Conservation (phyloP, 2,113 vertebrate species). For the Nipponia nippon region DNA sequence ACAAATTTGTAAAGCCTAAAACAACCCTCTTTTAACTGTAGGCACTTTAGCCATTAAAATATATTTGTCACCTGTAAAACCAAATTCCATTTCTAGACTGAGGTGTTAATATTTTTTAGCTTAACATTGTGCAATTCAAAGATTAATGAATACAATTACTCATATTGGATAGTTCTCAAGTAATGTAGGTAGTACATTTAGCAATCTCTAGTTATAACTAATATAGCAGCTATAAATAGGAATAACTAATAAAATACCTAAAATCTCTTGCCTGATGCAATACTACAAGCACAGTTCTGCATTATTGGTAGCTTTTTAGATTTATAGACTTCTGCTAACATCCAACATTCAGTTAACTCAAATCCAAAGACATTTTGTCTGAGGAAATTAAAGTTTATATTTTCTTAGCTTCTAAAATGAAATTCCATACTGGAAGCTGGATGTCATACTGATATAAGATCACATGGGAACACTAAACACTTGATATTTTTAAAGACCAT, state of each 20-base stretch:
- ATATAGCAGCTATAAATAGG: not conserved
- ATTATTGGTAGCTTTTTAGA: not conserved
- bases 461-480: not conserved
- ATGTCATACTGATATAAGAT: not conserved
- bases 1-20: slow-evolving; percentile 25
- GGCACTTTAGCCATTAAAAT: slow-evolving; percentile 11
- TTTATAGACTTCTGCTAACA: not conserved
- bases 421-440: not conserved
- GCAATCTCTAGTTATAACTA: not conserved
- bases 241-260: not conserved
- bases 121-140: not conserved
- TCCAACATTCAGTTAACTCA: not conserved
- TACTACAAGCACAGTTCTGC: not conserved
- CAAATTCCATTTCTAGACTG: slow-evolving; percentile 9
- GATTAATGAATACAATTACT: slow-evolving; percentile 29
- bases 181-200: not conserved
- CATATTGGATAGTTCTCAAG: not conserved
- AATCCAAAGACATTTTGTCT: not conserved
- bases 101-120: not conserved
- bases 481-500: not conserved
- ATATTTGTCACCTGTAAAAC: slow-evolving; percentile 34
- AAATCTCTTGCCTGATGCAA: not conserved
- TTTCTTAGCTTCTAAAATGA: slow-evolving; percentile 27
- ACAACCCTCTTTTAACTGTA: slow-evolving; percentile 20
- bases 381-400: not conserved